phyloP scores from a whole-genome alignment of 2,113 vertebrate genomes.

The Onychorhynchus coronatus region DNA sequence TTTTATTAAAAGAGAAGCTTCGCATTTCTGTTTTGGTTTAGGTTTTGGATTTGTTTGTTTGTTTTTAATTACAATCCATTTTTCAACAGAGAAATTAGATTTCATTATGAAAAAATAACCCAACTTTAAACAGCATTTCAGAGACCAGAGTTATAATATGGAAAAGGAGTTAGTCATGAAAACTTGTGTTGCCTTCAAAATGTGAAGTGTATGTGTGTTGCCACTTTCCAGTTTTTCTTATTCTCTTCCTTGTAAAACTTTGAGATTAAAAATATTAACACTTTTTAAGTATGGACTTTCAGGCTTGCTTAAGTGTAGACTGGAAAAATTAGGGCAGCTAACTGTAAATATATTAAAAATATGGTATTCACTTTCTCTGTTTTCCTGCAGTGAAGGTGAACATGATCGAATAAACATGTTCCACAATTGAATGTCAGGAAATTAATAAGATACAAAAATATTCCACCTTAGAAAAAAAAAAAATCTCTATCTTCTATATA shows the following conservation, averaged over 20 bases:
- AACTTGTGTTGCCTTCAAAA: background rate
- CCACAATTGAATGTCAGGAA: background rate
- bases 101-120: background rate
- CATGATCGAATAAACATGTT: rapidly evolving
- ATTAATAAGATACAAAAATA: background rate
- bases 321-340: background rate
- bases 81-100: background rate
- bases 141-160: background rate
- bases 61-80: background rate
- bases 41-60: background rate
- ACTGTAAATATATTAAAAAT: background rate
- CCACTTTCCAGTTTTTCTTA: background rate
- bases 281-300: background rate
- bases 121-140: background rate
- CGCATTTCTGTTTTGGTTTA: rapidly evolving
- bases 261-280: background rate
- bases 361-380: background rate
- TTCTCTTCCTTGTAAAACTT: background rate
- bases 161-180: background rate
- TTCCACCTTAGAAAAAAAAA: background rate
- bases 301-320: background rate
- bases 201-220: background rate
- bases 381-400: background rate
- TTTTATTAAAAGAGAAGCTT: background rate
- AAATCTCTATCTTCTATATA: background rate